Evolutionary conservation across 2,888 invertebrate genomes (phyloP).

Genomic region (Agelastica alni): DNA sequence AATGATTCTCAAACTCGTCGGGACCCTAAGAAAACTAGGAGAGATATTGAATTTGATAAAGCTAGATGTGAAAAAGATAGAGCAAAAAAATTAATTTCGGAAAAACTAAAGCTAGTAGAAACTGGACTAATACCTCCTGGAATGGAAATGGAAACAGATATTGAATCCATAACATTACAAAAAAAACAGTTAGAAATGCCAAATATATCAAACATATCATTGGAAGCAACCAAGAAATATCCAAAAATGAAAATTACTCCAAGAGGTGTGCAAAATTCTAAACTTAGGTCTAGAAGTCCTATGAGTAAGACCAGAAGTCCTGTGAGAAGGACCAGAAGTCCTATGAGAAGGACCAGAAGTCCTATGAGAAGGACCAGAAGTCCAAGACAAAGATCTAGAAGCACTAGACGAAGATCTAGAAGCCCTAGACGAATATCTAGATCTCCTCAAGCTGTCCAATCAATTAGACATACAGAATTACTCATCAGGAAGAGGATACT

Average conservation of each 20-base stretch:
- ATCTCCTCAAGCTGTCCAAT: neutral
- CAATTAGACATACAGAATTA: neutral
- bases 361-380: slow-evolving; percentile 13
- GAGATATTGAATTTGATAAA: slow-evolving; percentile 56
- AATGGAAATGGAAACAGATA: slow-evolving; percentile 55
- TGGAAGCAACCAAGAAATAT: too few species aligned
- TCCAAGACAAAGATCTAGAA: slow-evolving; percentile 23
- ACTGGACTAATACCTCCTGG: slow-evolving; percentile 58
- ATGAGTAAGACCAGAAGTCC: slow-evolving; percentile 25
- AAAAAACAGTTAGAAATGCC: slow-evolving; percentile 16
- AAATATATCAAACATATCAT: slow-evolving; percentile 17
- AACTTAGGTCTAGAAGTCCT: slow-evolving; percentile 24
- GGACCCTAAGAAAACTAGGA: slow-evolving; percentile 56
- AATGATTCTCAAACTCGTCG: slow-evolving; percentile 43
- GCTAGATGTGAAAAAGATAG: slow-evolving; percentile 53
- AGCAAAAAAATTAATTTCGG: slow-evolving; percentile 53
- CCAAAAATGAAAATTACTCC: too few species aligned
- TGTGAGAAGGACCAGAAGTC: slow-evolving; percentile 6
- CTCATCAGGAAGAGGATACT: neutral
- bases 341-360: slow-evolving; percentile 9
- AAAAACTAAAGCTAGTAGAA: slow-evolving; percentile 54
- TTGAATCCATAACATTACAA: slow-evolving; percentile 35
- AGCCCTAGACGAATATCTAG: neutral
- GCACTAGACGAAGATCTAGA: slow-evolving; percentile 13
- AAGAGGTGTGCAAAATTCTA: too few species aligned